Conservation (phyloP, 2,888 invertebrate species). For the Pristionchus arcanus region DNA sequence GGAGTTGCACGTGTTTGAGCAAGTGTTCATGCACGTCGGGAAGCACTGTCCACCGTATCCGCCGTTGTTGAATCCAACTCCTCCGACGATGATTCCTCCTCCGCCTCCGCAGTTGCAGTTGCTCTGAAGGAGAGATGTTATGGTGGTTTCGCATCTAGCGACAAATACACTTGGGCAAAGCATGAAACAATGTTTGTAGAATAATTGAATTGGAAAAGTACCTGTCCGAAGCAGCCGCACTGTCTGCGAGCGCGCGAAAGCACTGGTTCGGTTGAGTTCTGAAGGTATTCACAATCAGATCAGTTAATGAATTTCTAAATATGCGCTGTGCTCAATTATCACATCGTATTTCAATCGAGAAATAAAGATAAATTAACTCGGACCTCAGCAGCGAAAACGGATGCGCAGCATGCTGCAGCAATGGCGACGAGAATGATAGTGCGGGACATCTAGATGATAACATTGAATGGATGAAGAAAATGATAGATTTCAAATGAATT, state of each 20-base stretch:
- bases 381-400: not conserved
- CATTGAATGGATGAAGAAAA: not conserved
- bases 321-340: no score
- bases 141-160: not conserved
- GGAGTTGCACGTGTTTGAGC: not conserved
- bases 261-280: conserved; percentile 3
- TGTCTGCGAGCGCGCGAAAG: not conserved
- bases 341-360: no score
- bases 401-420: not conserved
- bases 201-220: not conserved
- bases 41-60: not conserved
- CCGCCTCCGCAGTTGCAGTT: not conserved
- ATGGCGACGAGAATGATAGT: not conserved
- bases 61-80: not conserved
- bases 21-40: conserved; percentile 9
- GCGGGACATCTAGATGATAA: not conserved
- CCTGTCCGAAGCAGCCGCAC: conserved; percentile 45
- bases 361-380: not conserved
- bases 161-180: not conserved
- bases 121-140: not conserved
- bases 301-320: no score
- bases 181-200: not conserved
- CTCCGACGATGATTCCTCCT: not conserved
- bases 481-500: no score
- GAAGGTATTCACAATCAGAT: not conserved